Percentiles rank a stretch among this genome's conserved stretches.
Conservation (phyloP, 2,113 vertebrate species). For the Hippocampus guttulatus region DNA sequence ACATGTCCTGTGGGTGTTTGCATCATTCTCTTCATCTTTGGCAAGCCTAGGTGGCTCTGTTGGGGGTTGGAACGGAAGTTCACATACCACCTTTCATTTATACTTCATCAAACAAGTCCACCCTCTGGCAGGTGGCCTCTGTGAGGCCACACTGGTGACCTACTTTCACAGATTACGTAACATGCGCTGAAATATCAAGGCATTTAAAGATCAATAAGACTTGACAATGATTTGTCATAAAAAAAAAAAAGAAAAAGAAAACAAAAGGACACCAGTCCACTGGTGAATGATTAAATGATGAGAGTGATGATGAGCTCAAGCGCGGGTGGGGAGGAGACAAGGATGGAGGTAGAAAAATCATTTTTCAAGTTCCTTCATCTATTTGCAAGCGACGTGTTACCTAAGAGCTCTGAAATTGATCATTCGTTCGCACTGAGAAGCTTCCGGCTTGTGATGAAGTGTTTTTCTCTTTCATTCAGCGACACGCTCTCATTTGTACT, state of each 20-base stretch:
- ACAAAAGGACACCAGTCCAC: no score
- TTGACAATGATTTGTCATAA: neutral
- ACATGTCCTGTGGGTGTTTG: neutral
- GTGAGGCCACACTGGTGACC: neutral
- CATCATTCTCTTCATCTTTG: neutral
- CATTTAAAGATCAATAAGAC: neutral
- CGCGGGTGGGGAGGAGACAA: neutral
- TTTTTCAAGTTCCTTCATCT: neutral
- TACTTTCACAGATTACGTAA: neutral
- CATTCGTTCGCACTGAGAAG: neutral
- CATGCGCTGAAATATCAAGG: neutral
- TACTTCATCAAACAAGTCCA: conserved; percentile 6
- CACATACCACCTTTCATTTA: neutral
- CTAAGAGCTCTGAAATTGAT: conserved; percentile 3
- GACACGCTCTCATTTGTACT: neutral
- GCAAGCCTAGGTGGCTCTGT: neutral
- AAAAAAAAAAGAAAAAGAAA: no score
- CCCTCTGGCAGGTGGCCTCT: neutral
- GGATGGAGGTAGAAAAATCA: neutral
- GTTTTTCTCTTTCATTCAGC: neutral
- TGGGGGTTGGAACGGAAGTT: neutral
- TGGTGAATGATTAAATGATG: neutral
- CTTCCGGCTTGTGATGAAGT: neutral
- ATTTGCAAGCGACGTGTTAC: neutral
- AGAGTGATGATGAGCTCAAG: neutral